Evolutionary conservation across 2,113 vertebrate species (phyloP), one percentile per base, ranked within the genome.

Genomic region (Polypterus senegalus): DNA sequence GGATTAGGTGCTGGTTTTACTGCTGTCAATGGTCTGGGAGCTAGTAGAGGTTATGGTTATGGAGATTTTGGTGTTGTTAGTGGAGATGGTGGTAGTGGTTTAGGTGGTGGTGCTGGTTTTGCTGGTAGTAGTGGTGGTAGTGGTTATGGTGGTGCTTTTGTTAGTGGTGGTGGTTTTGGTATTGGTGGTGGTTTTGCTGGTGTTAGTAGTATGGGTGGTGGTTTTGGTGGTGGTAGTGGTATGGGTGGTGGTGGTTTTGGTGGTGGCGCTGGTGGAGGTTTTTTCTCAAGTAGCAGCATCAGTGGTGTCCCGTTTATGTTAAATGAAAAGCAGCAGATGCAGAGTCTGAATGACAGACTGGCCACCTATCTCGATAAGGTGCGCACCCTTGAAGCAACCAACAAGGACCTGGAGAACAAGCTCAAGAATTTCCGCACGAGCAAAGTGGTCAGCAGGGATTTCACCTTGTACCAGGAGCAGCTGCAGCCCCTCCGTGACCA

Each of bases 331-430:
- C 44, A 59, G 61, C 58, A 61, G 43, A 49, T 73, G 54, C 69
- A 73, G 54, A 43, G 43, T 27, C 65, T 73, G 48, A 73, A 73
- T 9, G 69, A 71, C 54, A 69, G 72, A 3, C 69, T 73, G 46
- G 69, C 72, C 2, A 9, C 52, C 2, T 73, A 73, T 59, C 60
- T 73, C 65, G 63, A 67, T 4, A 69, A 69, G 62, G 72, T 73
- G 54, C 65, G 60, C 7, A 48, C 6, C 2, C 69, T 73, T 60
- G 72, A 73, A 65, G 58, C 46, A 4, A 69, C 58, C 6, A 71
- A 73, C 72, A 48, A 4, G 0, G 65, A 69, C 51, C 65, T 73
- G 7, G 67, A 67, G 10, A 62, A 73, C 57, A 72, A 70, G 48
- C 59, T 73, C n/a, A n/a, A 56, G 2, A 5, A 8, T 1, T 68